Evolutionary conservation across 2,797 vertebrate genomes (phyloP).

Genomic region (Coluber constrictor): DNA sequence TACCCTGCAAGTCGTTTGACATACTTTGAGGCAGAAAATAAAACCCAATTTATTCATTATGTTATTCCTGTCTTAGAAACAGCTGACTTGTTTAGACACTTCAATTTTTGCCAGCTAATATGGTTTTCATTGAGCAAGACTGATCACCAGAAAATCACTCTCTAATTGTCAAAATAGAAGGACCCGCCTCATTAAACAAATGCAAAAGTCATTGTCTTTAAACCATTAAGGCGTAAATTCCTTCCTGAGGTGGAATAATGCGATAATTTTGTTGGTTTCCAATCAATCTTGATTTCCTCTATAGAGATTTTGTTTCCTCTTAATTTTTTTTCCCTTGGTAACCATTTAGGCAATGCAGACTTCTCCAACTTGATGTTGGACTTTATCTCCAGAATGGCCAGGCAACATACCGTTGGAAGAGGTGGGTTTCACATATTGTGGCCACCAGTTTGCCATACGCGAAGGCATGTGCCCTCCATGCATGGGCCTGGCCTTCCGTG

Average conservation of each 20-base stretch:
- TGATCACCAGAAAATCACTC: neutral
- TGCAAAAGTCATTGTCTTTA: neutral
- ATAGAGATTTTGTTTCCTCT: neutral
- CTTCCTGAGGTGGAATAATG: neutral
- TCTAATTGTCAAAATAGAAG: neutral
- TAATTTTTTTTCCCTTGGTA: neutral
- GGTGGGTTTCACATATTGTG: too few relatives aligned
- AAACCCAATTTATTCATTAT: neutral
- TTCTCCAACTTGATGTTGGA: neutral
- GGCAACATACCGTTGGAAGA: neutral
- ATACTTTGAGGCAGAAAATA: neutral
- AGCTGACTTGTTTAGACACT: neutral
- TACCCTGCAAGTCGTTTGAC: neutral
- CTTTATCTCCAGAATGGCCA: neutral
- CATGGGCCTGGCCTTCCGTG: too few relatives aligned
- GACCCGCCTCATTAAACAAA: conserved; percentile 6
- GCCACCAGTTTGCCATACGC: accelerated
- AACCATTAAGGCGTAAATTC: neutral
- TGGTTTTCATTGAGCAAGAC: neutral
- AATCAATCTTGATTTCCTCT: neutral
- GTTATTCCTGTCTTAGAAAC: neutral
- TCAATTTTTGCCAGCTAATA: neutral
- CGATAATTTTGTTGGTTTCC: neutral
- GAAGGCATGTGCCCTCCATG: too few relatives aligned
- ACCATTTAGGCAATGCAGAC: neutral